Conservation (phyloP, 2,113 vertebrate species). For the Nothocercus julius region DNA sequence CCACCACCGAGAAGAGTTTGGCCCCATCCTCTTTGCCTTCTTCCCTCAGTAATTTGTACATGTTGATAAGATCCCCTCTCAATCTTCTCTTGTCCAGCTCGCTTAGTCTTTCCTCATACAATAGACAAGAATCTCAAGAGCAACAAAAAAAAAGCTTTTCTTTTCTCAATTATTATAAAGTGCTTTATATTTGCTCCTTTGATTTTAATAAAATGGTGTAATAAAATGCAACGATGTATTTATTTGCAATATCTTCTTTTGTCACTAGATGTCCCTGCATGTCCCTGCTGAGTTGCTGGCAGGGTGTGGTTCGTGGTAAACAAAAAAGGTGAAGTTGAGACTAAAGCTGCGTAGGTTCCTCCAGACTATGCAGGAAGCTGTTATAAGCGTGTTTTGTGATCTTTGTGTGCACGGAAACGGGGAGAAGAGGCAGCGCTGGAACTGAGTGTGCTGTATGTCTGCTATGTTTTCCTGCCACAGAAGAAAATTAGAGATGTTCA, state of each 20-base stretch:
- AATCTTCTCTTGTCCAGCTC: too few relatives aligned
- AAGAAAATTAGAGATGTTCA: not conserved
- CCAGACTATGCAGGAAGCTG: not conserved
- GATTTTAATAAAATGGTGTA: not conserved
- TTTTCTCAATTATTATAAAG: not conserved
- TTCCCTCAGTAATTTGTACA: too few relatives aligned
- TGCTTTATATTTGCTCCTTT: not conserved
- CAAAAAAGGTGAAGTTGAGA: not conserved
- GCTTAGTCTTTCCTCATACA: too few relatives aligned
- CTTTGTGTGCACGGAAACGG: not conserved
- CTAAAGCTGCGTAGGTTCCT: not conserved
- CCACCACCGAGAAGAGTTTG: too few relatives aligned
- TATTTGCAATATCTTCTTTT: not conserved
- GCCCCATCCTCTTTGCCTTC: too few relatives aligned
- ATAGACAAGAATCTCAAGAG: not conserved
- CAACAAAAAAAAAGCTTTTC: not conserved
- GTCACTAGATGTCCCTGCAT: slow-evolving; percentile 67
- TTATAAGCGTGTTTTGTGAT: not conserved
- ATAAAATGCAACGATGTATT: rapidly evolving
- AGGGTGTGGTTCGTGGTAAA: not conserved
- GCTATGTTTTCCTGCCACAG: not conserved
- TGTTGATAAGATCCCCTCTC: too few relatives aligned
- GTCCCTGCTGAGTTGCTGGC: not conserved
- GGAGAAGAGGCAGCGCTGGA: not conserved
- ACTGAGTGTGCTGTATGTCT: not conserved